Conservation (phyloP, 2,888 invertebrate species). For the Heliconius aoede region DNA sequence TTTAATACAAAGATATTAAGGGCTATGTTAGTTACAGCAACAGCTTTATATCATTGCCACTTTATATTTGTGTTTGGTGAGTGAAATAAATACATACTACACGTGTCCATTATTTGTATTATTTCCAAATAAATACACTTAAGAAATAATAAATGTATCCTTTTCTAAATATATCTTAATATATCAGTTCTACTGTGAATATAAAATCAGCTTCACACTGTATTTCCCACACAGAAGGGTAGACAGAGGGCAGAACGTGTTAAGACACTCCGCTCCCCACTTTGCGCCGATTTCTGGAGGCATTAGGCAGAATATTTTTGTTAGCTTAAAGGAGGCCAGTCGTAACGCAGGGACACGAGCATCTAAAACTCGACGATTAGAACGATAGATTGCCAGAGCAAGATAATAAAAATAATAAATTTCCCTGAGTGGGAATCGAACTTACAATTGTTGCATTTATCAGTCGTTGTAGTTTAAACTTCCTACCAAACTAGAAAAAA, state of each 20-base stretch:
- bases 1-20: background rate
- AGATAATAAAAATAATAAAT: too few relatives aligned
- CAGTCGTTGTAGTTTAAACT: background rate
- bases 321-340: too few relatives aligned
- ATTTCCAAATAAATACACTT: conserved; percentile 17
- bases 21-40: background rate
- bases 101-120: conserved; percentile 35
- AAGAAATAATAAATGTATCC: background rate
- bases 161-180: background rate
- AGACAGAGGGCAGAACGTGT: too few relatives aligned
- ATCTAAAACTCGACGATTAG: too few relatives aligned
- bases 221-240: too few relatives aligned
- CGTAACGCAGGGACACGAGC: too few relatives aligned
- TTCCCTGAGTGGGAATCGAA: background rate
- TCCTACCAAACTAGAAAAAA: background rate
- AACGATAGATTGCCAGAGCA: too few relatives aligned
- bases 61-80: conserved; percentile 34
- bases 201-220: too few relatives aligned
- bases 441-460: background rate
- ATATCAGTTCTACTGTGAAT: background rate
- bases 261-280: too few relatives aligned
- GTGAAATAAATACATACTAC: conserved; percentile 40
- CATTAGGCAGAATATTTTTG: too few relatives aligned
- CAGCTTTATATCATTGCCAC: conserved; percentile 1
- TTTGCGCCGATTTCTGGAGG: too few relatives aligned